Percentiles rank a stretch among this genome's conserved stretches.
Conservation (phyloP, 2,113 vertebrate genomes). For the Engystomops pustulosus region DNA sequence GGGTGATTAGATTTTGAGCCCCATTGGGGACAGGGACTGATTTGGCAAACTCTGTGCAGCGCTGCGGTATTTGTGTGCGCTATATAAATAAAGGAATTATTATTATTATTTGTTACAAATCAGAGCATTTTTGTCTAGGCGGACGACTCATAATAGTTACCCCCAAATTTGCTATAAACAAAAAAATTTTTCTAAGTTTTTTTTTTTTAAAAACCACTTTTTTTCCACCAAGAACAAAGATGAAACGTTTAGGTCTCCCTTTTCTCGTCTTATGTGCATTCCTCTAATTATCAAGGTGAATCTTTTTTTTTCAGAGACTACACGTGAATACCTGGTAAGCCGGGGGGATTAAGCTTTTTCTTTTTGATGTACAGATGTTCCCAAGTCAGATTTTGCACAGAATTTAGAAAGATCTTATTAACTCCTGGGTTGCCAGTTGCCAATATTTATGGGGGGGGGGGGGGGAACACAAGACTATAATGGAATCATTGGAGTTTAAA, state of each 20-base stretch:
- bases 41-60: too few relatives aligned
- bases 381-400: neutral
- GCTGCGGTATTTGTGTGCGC: too few relatives aligned
- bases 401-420: neutral
- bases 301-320: conserved; percentile 19
- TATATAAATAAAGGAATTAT: too few relatives aligned
- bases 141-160: neutral
- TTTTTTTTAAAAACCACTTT: neutral
- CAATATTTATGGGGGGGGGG: neutral
- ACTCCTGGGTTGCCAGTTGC: neutral
- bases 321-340: conserved; percentile 18
- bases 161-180: neutral
- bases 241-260: neutral
- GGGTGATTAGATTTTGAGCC: too few relatives aligned
- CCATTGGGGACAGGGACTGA: too few relatives aligned
- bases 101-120: too few relatives aligned
- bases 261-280: neutral
- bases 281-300: conserved; percentile 3
- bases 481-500: neutral
- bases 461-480: too few relatives aligned
- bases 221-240: neutral
- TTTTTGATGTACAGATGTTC: conserved; percentile 38
- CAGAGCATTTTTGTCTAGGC: too few relatives aligned
- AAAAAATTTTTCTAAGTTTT: neutral
- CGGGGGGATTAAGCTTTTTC: conserved; percentile 27